Evolutionary conservation across 37 sponge, comb jelly and placozoan species (phyloP), one percentile per base, ranked within the genome.

Genomic region (Lycopodina hypogea): DNA sequence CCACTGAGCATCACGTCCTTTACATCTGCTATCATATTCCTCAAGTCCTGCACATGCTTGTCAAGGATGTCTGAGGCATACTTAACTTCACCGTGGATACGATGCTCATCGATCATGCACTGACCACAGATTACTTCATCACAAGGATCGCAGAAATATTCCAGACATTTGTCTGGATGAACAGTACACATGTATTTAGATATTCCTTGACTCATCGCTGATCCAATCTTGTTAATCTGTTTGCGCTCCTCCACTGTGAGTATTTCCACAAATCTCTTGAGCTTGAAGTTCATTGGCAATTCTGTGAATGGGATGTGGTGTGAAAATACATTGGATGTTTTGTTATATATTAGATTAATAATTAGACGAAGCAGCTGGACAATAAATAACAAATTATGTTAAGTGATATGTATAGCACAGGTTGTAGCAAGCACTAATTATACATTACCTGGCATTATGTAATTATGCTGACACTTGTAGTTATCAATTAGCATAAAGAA

Each of bases 141-240:
- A 37, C 85, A 84, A 0, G 45, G 34, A 0, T 40, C 65, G 48
- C 85, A 84, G 72, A 60, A 84, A 61, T 75, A 84, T n/a, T 84
- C 85, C 48, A 78, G 65, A 24, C 48, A 52, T 52, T 71, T 77
- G 9, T 69, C 36, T 1, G 18, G 36, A 39, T 84, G 85, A 8
- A 23, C 8, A 3, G 36, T 12, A 42, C 85, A 84, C 14, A 28
- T n/a, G 7, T 41, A 68, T 18, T 24, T 18, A n/a, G 42, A 19
- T 37, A 1, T 64, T 6, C 26, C n/a, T n/a, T n/a, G n/a, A n/a
- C n/a, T 28, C 2, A 67, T 8, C 6, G 28, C 12, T 23, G 61
- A 28, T 60, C 61, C 29, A 7, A 15, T 60, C 14, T 15, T 12
- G 17, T 15, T 21, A 52, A 72, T 22, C 21, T 38, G 9, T 18